Evolutionary conservation across 37 sponge, comb jelly and placozoan genomes (phyloP).

Genomic region (Bolinopsis microptera): DNA sequence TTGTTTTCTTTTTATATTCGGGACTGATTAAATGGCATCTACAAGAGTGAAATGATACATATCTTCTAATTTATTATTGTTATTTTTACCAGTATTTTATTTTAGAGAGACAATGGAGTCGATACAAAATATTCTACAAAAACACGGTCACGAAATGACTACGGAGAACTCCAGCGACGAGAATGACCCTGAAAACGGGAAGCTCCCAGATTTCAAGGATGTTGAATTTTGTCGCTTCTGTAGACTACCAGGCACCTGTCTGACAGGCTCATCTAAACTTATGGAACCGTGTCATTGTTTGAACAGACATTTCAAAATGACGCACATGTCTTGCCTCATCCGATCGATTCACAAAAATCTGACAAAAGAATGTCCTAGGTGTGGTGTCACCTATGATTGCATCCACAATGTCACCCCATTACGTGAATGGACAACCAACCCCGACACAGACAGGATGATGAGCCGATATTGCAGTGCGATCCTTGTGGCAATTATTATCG

Average conservation of each 20-base stretch:
- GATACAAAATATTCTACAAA: no score
- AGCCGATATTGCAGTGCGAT: not conserved
- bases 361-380: not conserved
- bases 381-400: not conserved
- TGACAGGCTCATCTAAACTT: not conserved
- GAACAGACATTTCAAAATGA: not conserved
- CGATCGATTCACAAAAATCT: not conserved
- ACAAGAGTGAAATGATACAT: no score
- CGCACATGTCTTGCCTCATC: not conserved
- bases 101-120: no score
- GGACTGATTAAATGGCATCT: no score
- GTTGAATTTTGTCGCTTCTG: not conserved
- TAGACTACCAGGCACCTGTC: not conserved
- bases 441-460: not conserved
- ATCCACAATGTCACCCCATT: not conserved
- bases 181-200: not conserved
- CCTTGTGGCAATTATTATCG: not conserved
- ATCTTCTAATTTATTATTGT: no score
- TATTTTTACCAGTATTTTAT: no score
- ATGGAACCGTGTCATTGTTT: not conserved
- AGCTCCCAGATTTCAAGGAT: not conserved
- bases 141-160: no score
- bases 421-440: not conserved
- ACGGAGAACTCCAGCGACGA: no score
- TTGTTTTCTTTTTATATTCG: no score